Conservation (phyloP, 2,113 vertebrate genomes). For the mouse (Mus musculus) region GRCm39 chr2:67436501-67437000, state of each 20-base stretch:
- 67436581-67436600: neutral
- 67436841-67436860: neutral
- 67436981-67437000: neutral
- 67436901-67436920: rapidly evolving
- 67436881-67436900: neutral
- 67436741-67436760: neutral
- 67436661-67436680: neutral
- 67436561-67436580: neutral
- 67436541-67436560: neutral
- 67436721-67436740: neutral
- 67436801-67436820: neutral
- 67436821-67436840: neutral
- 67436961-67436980: neutral
- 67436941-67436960: neutral
- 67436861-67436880: neutral
- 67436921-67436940: neutral
- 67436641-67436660: neutral
- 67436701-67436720: neutral
- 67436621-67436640: neutral
- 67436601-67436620: neutral
- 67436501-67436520: neutral
- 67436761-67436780: neutral
- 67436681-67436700: neutral
- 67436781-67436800: neutral
- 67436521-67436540: neutral